Percentiles rank a stretch among this genome's conserved stretches.
Evolutionary conservation across 2,797 vertebrate genomes (phyloP).

Genomic region (Brachymystax lenok): DNA sequence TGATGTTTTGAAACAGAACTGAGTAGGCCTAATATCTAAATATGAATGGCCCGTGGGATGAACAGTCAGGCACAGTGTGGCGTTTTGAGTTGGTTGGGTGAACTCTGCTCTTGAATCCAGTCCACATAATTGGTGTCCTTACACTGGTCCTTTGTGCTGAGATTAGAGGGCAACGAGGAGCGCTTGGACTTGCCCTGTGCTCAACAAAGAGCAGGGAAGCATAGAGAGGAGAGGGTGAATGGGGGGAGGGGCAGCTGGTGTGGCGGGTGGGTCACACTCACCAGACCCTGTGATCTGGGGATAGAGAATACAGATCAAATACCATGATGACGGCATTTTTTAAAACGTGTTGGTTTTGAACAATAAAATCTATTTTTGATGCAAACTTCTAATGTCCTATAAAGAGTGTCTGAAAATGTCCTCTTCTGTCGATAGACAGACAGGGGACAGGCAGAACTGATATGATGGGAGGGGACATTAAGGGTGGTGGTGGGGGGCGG

Average conservation of each 20-base stretch:
- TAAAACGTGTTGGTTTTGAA: no score
- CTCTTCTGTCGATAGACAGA: no score
- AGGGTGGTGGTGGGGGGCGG: background rate
- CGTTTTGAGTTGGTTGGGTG: conserved; percentile 33
- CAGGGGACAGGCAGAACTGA: no score
- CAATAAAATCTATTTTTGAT: no score
- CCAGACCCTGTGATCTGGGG: conserved; percentile 50
- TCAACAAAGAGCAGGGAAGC: conserved; percentile 70
- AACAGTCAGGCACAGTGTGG: background rate
- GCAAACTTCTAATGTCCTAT: no score
- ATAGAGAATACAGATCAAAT: conserved; percentile 9
- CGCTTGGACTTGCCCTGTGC: conserved; percentile 69
- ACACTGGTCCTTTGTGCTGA: conserved; percentile 82
- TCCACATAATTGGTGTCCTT: conserved; percentile 77
- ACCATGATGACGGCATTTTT: conserved; percentile 29
- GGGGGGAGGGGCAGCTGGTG: conserved; percentile 48
- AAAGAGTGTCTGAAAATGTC: conserved; percentile 47
- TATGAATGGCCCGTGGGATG: conserved; percentile 16
- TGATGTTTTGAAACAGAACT: background rate
- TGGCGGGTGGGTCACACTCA: conserved; percentile 29
- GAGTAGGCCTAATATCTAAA: background rate
- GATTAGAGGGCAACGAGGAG: conserved; percentile 79
- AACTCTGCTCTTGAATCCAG: conserved; percentile 48
- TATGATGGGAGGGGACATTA: conserved; percentile 35
- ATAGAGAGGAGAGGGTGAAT: conserved; percentile 31